Conservation (phyloP, 2,113 vertebrate genomes). For the Sterna hirundo region DNA sequence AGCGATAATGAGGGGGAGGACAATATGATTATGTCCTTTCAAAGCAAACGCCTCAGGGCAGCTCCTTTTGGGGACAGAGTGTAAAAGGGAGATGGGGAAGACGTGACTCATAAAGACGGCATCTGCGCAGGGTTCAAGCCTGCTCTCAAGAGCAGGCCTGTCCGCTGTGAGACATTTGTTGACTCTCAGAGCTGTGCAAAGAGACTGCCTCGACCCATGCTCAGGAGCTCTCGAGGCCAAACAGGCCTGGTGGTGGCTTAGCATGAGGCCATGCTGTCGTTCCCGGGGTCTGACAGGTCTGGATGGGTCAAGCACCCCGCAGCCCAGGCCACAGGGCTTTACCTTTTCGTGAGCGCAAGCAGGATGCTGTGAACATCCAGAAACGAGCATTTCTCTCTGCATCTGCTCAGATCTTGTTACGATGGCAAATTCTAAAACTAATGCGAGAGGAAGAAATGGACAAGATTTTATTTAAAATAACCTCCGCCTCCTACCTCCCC, state of each 20-base stretch:
- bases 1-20: constrained; percentile 20
- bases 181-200: not conserved
- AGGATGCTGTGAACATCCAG: not conserved
- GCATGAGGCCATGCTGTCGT: not conserved
- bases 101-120: not conserved
- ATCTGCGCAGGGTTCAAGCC: not conserved
- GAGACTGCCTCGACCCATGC: rapidly evolving
- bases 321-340: not conserved
- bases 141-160: not conserved
- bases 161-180: not conserved
- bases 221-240: not conserved
- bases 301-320: not conserved
- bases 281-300: not conserved
- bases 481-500: not conserved
- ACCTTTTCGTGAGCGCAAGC: not conserved
- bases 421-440: not conserved
- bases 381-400: not conserved
- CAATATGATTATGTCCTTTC: constrained; percentile 52
- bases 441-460: not conserved
- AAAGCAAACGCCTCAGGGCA: constrained; percentile 4
- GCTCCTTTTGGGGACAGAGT: constrained; percentile 6
- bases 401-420: not conserved
- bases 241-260: not conserved
- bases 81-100: not conserved
- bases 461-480: constrained; percentile 9